phyloP scores from a whole-genome alignment of 2,888 invertebrate genomes.

The Abrostola triplasia region DNA sequence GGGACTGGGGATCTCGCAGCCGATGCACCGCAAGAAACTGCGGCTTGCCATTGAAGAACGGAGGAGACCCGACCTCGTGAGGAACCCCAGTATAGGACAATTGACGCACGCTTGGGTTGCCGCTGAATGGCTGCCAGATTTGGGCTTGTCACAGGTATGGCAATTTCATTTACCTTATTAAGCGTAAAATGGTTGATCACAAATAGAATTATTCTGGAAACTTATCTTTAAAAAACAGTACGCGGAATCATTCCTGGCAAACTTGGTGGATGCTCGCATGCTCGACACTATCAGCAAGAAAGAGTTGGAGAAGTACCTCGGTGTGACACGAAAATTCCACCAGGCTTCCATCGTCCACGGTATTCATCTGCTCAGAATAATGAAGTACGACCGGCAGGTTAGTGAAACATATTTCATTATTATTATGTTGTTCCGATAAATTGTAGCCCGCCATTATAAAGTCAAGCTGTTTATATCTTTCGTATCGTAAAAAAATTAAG shows the following conservation, averaged over 20 bases:
- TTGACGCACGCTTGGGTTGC: slow-evolving; percentile 98
- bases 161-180: neutral
- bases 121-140: slow-evolving; percentile 96
- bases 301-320: slow-evolving; percentile 97
- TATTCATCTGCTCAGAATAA: slow-evolving; percentile 96
- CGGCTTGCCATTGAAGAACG: slow-evolving; percentile 97
- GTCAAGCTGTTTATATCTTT: no score
- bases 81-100: slow-evolving; percentile 95
- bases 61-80: slow-evolving; percentile 94
- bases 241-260: slow-evolving; percentile 95
- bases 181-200: neutral
- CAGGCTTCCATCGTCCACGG: slow-evolving; percentile 98
- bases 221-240: slow-evolving; percentile 89
- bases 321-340: slow-evolving; percentile 97
- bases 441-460: no score
- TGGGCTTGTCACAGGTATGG: slow-evolving; percentile 93
- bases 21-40: slow-evolving; percentile 97
- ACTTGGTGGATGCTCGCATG: slow-evolving; percentile 97
- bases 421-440: no score
- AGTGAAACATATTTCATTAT: slow-evolving; percentile 48
- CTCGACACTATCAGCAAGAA: slow-evolving; percentile 97
- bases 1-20: slow-evolving; percentile 96
- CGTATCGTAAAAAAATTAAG: slow-evolving; percentile 16
- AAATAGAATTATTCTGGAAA: neutral
- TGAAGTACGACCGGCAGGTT: slow-evolving; percentile 97